phyloP scores from a whole-genome alignment of 2,797 vertebrate species.

The Trachurus trachurus region DNA sequence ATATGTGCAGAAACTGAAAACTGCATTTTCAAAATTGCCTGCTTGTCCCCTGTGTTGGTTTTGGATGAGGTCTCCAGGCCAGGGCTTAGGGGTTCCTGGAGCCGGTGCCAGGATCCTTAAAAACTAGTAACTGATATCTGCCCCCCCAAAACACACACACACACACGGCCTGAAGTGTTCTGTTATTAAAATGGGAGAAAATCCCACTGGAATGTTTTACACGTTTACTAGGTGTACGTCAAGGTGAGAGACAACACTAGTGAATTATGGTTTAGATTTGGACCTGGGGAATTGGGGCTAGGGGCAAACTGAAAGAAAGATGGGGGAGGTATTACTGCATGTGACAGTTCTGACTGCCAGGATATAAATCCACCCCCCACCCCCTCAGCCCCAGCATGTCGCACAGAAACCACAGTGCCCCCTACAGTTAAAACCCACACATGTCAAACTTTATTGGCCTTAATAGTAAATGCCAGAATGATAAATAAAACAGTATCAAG shows the following conservation, averaged over 20 bases:
- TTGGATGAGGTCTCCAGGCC: conserved; percentile 80
- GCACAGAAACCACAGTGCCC: conserved; percentile 81
- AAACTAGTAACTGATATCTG: conserved; percentile 86
- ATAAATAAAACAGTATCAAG: conserved; percentile 84
- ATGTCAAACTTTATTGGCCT: conserved; percentile 83
- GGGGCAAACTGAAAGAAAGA: conserved; percentile 50
- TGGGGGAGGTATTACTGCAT: conserved; percentile 63
- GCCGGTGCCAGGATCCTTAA: conserved; percentile 84
- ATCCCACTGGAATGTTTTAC: conserved; percentile 87
- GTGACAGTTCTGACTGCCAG: conserved; percentile 77
- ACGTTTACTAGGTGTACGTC: conserved; percentile 87
- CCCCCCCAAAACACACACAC: conserved; percentile 8
- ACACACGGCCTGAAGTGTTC: conserved; percentile 74
- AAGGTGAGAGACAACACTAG: conserved; percentile 87
- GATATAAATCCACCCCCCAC: conserved; percentile 64
- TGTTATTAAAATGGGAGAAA: conserved; percentile 87
- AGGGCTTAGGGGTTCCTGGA: conserved; percentile 77
- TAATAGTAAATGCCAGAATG: conserved; percentile 82
- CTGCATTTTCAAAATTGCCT: conserved; percentile 78
- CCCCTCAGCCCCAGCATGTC: conserved; percentile 58
- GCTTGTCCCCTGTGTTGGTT: conserved; percentile 85
- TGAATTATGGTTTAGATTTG: conserved; percentile 85
- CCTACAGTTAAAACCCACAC: conserved; percentile 81
- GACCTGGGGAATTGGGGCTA: conserved; percentile 75
- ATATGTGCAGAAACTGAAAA: conserved; percentile 85